A percentile compares a stretch with the other conserved stretches of the same genome.
Evolutionary conservation across 2,113 vertebrate species (phyloP).

Genomic region (Sminthopsis crassicaudata): DNA sequence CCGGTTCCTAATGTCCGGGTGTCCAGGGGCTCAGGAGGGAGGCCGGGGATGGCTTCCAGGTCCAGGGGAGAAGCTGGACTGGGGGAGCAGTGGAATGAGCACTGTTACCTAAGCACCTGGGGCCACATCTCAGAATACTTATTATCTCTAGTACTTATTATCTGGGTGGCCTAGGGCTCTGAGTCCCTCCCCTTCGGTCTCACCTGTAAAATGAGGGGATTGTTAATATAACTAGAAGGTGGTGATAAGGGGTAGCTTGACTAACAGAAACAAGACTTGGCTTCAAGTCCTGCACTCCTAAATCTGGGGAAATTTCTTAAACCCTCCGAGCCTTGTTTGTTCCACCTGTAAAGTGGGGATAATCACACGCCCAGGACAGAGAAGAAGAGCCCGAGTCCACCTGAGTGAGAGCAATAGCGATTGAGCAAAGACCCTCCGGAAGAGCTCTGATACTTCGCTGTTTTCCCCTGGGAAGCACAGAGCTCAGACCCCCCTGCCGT

Average conservation of each 20-base stretch:
- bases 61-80: neutral
- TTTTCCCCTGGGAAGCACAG: neutral
- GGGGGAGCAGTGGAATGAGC: neutral
- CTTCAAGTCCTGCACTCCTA: neutral
- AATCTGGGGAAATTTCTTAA: neutral
- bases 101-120: neutral
- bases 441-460: neutral
- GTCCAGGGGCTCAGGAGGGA: neutral
- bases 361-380: neutral
- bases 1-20: neutral
- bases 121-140: neutral
- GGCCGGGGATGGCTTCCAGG: neutral
- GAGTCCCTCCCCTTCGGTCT: neutral
- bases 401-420: neutral
- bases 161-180: neutral
- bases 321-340: neutral
- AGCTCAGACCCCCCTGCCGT: neutral
- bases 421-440: accelerated
- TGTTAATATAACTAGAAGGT: neutral
- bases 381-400: neutral
- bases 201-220: neutral
- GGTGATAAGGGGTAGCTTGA: neutral
- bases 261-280: neutral
- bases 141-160: neutral
- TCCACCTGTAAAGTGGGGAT: neutral